Percentiles rank a stretch among this genome's conserved stretches.
These are phyloP conservation scores for Pachycephala philippinensis DNA, from an alignment of 2,113 vertebrate genomes.

Conservation along the genomic window DNA sequence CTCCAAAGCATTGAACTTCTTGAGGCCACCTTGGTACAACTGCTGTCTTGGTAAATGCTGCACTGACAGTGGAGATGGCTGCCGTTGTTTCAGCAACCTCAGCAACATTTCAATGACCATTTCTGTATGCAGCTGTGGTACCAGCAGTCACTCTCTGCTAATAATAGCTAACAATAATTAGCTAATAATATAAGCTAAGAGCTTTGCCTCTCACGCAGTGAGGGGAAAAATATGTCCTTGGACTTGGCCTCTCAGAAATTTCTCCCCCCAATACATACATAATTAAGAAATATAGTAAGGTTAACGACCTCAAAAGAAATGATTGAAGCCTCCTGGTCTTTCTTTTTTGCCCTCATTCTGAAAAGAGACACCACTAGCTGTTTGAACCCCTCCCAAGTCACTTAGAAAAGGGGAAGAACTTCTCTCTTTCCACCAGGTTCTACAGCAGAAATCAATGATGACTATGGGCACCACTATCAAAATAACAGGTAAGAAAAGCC, in stretches of 20 bases:
- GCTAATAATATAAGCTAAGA: neutral
- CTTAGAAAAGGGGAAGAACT: neutral
- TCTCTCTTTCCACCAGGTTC: neutral
- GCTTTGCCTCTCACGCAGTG: neutral
- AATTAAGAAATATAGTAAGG: neutral
- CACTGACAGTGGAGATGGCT: neutral
- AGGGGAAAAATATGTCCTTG: neutral
- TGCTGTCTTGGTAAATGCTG: neutral
- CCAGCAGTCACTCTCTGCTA: neutral
- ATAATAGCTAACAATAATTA: neutral
- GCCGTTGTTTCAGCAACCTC: neutral
- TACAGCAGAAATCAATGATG: neutral
- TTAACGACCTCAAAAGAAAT: neutral
- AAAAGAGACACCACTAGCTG: neutral
- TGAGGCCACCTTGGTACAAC: accelerated
- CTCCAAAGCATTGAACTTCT: neutral
- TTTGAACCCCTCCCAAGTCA: neutral
- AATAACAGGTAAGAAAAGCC: neutral
- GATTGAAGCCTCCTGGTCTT: neutral
- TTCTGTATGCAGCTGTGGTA: neutral
- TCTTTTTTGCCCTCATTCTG: neutral
- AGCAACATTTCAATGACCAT: neutral
- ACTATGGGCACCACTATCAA: neutral
- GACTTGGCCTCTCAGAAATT: neutral
- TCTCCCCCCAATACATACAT: neutral